Evolutionary conservation across 1,140 invertebrate genomes (phyloP).

Genomic region (Tribolium castaneum): DNA sequence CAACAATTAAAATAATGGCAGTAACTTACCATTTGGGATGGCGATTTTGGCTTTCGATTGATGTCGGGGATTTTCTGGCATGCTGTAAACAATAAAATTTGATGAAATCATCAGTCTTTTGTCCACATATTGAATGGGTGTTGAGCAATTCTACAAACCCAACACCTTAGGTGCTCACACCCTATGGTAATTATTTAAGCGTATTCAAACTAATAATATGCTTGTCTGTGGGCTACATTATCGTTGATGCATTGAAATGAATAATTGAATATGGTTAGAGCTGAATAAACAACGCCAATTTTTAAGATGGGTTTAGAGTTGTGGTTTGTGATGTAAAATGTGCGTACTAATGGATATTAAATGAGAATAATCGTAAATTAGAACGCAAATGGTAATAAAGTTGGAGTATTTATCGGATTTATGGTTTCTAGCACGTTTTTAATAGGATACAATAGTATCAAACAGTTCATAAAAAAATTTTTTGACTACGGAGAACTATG

Average conservation of each 20-base stretch:
- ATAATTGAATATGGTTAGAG: neutral
- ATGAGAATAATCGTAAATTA: neutral
- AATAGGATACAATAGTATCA: too few relatives aligned
- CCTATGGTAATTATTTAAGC: conserved; percentile 1
- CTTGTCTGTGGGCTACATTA: neutral
- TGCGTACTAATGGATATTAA: conserved; percentile 10
- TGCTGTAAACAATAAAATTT: conserved; percentile 69
- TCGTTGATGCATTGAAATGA: neutral
- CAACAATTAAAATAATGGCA: conserved; percentile 1
- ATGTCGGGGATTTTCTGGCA: conserved; percentile 90
- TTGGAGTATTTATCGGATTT: neutral
- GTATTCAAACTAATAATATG: neutral
- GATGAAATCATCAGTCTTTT: conserved; percentile 32
- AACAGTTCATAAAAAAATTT: too few relatives aligned
- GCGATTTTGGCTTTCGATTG: conserved; percentile 87
- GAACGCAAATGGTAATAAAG: neutral
- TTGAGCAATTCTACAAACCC: conserved; percentile 8
- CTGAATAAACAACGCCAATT: neutral
- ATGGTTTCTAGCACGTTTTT: neutral
- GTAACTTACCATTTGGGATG: conserved; percentile 91
- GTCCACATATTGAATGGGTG: conserved; percentile 23
- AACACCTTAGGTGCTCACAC: conserved; percentile 30
- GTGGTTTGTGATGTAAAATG: neutral
- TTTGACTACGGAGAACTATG: too few relatives aligned
- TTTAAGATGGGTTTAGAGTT: neutral